Evolutionary conservation across 2,797 vertebrate genomes (phyloP), one percentile per base, ranked within the genome.

Genomic region (Poeciliopsis presidionis): DNA sequence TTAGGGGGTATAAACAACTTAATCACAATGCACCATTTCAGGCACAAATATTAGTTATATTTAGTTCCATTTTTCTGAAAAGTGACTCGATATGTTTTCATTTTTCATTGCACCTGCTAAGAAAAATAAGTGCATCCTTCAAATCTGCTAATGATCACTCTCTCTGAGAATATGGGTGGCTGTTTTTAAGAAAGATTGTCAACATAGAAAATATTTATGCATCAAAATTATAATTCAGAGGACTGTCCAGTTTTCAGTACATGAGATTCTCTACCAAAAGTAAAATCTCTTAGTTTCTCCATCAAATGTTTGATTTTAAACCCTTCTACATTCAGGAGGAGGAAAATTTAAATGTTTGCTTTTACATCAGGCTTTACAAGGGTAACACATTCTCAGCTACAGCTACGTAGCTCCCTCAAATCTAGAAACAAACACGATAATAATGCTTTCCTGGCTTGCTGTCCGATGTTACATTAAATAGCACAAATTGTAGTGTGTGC

Each of bases 1-100:
- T 92, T 86, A 88, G 77, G 90, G 90, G 86, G 82, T 88, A 93
- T 91, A 93, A 92, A 94, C 81, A 82, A 83, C 88, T 25, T 86
- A 88, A 86, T 83, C 84, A 87, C 78, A 84, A 69, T 83, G 86
- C 74, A 80, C 76, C 72, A 78, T 36, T 65, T 74, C 55, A 77
- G n/a, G 61, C n/a, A 59, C 73, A 39, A 78, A 71, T n/a, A 20
- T 53, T 78, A 61, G 41, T 46, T 18, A 43, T n/a, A 13, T 57
- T 49, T 49, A 49, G 47, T 74, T 69, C 76, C 18, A 47, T 28
- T 43, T 49, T 49, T 49, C 16, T 47, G 46, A 18, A 18, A 47
- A 47, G 46, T 47, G 18, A 47, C 46, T 47, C 2, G 30, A 61
- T 30, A 61, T 5, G 14, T 33, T 30, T 30, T 33, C 1, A 7